Base-by-base conservation (phyloP, 2,113 vertebrate genomes). In the Calcarius ornatus region DNA sequence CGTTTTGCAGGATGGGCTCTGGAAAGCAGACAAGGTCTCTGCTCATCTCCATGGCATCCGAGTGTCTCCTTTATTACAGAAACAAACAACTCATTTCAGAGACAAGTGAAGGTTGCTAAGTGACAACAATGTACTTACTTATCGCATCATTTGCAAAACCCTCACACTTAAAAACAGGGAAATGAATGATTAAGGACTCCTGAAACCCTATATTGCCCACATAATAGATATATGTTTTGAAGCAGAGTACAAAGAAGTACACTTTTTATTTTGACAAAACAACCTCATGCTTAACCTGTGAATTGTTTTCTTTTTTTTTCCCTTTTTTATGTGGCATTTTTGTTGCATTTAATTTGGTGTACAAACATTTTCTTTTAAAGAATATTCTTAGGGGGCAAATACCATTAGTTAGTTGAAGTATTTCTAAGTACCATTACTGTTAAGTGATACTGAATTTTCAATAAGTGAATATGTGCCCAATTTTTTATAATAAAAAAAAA, bases 51-150 rank as follows among this genome's bases (percentile, higher is more conserved):
- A 95, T 95, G 95, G 94, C 77, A 95, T 95, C 92, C 30, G 57
- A 94, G 92, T 47, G 85, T 75, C 95, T 96, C 95, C 92, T 94
- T 96, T 96, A 96, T 97, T 96, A 96, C 13, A 96, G 95, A 96
- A 96, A 97, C 93, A 96, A 97, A 97, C 95, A 95, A 81, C 91
- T 95, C 89, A 89, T 90, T 95, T 92, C 96, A 96, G 86, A 95
- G 88, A 91, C 16, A 37, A 95, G 93, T 92, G 95, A 94, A 90
- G 95, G 95, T 97, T 97, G 97, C 96, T 97, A 96, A 96, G 97
- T 96, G 94, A 97, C 97, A 96, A 96, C 92, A 96, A 76, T 96
- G 92, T 94, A 89, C 92, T 97, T 96, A 96, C 86, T 95, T 94
- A 96, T 61, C 96, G 72, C 94, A 95, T 89, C 83, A 89, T 96